A percentile compares a stretch with the other conserved stretches of the same genome.
These are phyloP conservation scores for Lota lota DNA, from an alignment of 2,113 vertebrate genomes.

Conservation along the genomic window DNA sequence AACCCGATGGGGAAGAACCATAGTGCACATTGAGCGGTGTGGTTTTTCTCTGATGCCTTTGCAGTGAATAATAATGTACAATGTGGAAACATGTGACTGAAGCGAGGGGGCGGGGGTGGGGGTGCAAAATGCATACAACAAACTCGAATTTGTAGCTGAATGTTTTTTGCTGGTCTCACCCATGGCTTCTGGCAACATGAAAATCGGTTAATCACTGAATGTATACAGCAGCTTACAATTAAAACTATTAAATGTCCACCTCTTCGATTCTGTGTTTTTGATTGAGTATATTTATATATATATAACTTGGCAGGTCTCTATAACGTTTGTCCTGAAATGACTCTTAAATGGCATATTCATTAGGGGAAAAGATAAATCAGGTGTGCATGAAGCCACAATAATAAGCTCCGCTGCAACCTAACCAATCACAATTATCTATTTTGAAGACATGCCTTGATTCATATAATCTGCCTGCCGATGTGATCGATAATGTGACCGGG, in stretches of 20 bases:
- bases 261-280: constrained; percentile 67
- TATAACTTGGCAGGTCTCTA: constrained; percentile 11
- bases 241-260: constrained; percentile 82
- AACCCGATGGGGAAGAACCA: constrained; percentile 42
- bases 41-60: constrained; percentile 68
- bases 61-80: constrained; percentile 65
- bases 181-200: constrained; percentile 80
- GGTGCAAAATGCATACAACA: constrained; percentile 70
- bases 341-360: constrained; percentile 36
- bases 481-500: constrained; percentile 32
- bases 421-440: constrained; percentile 37
- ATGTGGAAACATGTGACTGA: constrained; percentile 68
- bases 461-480: constrained; percentile 23
- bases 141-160: constrained; percentile 78
- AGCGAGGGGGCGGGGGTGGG: constrained; percentile 33
- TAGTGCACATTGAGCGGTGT: constrained; percentile 63
- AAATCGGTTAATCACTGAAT: constrained; percentile 83
- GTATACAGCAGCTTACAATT: constrained; percentile 82
- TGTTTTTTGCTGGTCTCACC: constrained; percentile 80
- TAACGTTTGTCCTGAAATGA: constrained; percentile 28
- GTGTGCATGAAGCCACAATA: constrained; percentile 34
- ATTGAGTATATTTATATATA: constrained; percentile 20
- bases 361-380: constrained; percentile 2
- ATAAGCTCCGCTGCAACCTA: constrained; percentile 34
- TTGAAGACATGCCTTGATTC: constrained; percentile 26